Percentiles rank a stretch among this genome's conserved stretches.
These are phyloP conservation scores for Synanceia verrucosa DNA, from an alignment of 2,797 vertebrate genomes.

Conservation along the genomic window DNA sequence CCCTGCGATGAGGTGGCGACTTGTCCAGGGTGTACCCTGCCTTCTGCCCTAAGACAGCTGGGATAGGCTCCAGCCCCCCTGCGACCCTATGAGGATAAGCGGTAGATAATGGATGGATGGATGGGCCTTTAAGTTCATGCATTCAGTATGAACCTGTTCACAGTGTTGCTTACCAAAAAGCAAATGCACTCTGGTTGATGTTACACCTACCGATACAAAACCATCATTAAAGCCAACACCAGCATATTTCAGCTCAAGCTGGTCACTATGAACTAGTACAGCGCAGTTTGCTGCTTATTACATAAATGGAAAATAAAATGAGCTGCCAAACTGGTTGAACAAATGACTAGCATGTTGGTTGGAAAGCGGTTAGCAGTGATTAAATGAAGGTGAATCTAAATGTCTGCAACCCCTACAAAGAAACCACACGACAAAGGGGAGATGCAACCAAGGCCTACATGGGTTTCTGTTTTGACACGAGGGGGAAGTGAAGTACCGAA, in stretches of 20 bases:
- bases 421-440: constrained; percentile 53
- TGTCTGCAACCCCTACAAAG: constrained; percentile 38
- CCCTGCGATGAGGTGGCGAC: too few species aligned
- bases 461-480: constrained; percentile 41
- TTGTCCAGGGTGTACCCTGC: too few species aligned
- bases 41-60: too few species aligned
- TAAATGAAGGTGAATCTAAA: constrained; percentile 7
- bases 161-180: neutral
- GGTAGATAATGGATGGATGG: too few species aligned
- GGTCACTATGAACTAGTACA: neutral
- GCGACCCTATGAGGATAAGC: too few species aligned
- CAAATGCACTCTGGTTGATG: neutral
- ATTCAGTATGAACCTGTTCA: neutral
- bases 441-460: neutral
- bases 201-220: constrained; percentile 4
- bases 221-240: neutral
- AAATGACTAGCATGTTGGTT: constrained; percentile 24
- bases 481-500: neutral
- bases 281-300: neutral
- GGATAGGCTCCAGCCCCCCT: too few species aligned
- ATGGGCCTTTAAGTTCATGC: too few species aligned
- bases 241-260: neutral
- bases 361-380: constrained; percentile 53
- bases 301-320: constrained; percentile 27
- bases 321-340: neutral